These are phyloP conservation scores for Rhizomys pruinosus DNA, from an alignment of 2,113 vertebrate genomes.

Conservation along the genomic window DNA sequence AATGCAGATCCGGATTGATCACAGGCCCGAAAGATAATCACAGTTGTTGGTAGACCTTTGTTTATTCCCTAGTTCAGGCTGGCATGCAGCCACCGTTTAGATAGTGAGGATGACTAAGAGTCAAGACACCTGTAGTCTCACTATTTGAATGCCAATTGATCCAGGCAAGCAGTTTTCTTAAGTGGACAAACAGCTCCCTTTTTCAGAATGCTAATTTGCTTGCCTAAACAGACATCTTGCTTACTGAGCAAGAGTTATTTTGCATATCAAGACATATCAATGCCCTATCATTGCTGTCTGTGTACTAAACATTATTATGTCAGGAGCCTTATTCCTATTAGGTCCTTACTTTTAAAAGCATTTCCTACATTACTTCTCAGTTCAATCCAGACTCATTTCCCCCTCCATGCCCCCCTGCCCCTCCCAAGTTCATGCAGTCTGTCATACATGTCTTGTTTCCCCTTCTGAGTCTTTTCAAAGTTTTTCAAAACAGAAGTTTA, in stretches of 20 bases:
- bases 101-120: neutral
- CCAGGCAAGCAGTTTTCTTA: constrained; percentile 10
- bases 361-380: no score
- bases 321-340: neutral
- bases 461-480: no score
- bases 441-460: no score
- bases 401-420: no score
- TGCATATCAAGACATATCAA: neutral
- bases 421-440: no score
- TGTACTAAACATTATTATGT: neutral
- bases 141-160: neutral
- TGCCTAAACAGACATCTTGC: neutral
- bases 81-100: no score
- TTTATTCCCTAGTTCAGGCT: neutral
- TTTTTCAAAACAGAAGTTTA: no score
- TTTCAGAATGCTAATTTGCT: constrained; percentile 12
- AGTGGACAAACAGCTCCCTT: neutral
- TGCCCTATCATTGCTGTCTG: neutral
- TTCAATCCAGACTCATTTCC: no score
- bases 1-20: neutral
- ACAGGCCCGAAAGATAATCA: neutral
- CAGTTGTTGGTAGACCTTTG: neutral
- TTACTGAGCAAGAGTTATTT: neutral
- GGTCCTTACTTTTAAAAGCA: neutral
- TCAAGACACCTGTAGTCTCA: neutral